Conservation (phyloP, 1,140 invertebrate species). For the Drosophila bocqueti region DNA sequence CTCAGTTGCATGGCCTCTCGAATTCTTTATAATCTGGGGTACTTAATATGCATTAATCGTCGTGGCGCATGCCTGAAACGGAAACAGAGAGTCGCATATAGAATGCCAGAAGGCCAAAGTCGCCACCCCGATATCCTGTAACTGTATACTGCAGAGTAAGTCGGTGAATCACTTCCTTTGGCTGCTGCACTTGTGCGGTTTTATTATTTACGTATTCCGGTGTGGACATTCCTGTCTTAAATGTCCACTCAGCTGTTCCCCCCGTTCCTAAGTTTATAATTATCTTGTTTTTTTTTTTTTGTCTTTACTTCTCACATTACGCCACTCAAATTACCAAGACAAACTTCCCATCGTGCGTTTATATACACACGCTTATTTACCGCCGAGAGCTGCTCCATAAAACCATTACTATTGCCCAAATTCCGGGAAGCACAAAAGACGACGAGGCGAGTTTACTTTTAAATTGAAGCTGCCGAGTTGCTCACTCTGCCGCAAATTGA, state of each 20-base stretch:
- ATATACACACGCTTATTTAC: slow-evolving; percentile 19
- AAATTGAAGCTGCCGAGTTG: slow-evolving; percentile 58
- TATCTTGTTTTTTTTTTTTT: background rate
- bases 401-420: slow-evolving; percentile 76
- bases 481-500: slow-evolving; percentile 57
- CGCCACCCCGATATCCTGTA: slow-evolving; percentile 68
- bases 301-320: slow-evolving; percentile 48
- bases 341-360: slow-evolving; percentile 59
- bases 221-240: slow-evolving; percentile 41
- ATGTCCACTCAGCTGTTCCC: slow-evolving; percentile 76
- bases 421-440: slow-evolving; percentile 60
- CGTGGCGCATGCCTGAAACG: slow-evolving; percentile 39
- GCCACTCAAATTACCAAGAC: slow-evolving; percentile 67
- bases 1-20: slow-evolving; percentile 24
- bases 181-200: slow-evolving; percentile 74
- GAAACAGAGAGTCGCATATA: slow-evolving; percentile 33
- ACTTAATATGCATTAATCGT: slow-evolving; percentile 69
- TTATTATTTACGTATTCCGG: slow-evolving; percentile 34
- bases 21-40: slow-evolving; percentile 34
- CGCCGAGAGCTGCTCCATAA: slow-evolving; percentile 58
- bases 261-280: slow-evolving; percentile 16
- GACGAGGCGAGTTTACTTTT: slow-evolving; percentile 57
- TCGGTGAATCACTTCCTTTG: slow-evolving; percentile 70
- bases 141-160: slow-evolving; percentile 29
- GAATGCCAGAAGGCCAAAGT: background rate